These are phyloP conservation scores for Apoda limacodes DNA, from an alignment of 2,888 invertebrate species.

Conservation along the genomic window DNA sequence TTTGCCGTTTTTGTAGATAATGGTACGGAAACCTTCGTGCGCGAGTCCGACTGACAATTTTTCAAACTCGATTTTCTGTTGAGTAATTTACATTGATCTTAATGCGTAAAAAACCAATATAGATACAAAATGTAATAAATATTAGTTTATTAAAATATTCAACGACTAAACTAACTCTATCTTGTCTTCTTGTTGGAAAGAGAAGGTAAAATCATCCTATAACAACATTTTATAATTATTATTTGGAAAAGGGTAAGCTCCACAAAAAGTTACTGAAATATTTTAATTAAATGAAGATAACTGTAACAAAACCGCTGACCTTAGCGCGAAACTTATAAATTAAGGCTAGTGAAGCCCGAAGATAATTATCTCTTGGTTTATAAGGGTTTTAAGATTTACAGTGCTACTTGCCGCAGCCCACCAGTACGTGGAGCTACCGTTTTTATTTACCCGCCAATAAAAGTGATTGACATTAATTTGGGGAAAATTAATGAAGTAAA, in stretches of 20 bases:
- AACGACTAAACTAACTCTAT: no score
- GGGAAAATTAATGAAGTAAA: conserved; percentile 21
- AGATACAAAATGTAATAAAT: no score
- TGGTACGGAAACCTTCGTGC: no score
- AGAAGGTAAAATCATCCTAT: no score
- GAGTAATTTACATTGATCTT: no score
- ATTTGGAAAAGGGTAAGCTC: conserved; percentile 28
- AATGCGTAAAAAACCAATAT: no score
- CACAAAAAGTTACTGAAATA: conserved; percentile 34
- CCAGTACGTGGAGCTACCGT: conserved; percentile 41
- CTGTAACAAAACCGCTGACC: conserved; percentile 47
- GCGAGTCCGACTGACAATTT: no score
- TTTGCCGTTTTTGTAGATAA: no score
- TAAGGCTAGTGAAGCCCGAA: conserved; percentile 35
- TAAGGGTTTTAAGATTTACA: conserved; percentile 44
- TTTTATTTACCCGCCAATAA: conserved; percentile 58
- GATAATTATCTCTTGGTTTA: conserved; percentile 42
- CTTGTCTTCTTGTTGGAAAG: no score
- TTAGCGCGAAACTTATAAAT: conserved; percentile 44
- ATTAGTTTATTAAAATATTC: no score
- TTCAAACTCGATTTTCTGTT: no score
- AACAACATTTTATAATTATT: no score
- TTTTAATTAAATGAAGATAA: conserved; percentile 59
- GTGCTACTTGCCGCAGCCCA: conserved; percentile 30
- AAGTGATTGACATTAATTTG: conserved; percentile 57